Evolutionary conservation across 2,888 invertebrate species (phyloP), one percentile per base, ranked within the genome.

Genomic region (Microdon myrmicae): DNA sequence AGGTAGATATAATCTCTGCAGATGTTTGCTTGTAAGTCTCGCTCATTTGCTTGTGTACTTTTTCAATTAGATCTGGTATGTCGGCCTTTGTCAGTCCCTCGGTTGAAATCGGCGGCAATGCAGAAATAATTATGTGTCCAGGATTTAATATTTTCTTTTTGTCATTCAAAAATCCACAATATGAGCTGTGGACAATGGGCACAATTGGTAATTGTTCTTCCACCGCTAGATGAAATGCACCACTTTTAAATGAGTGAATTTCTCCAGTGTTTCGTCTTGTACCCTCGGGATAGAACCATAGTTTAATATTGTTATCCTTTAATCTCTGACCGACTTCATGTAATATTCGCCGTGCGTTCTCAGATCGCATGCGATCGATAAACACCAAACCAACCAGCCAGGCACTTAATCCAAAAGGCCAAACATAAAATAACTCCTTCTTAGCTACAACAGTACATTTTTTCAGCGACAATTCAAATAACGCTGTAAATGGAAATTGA

Each of bases 281-380:
- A 8, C 97, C 97, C 81, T 98, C 97, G 4, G 96, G 96, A 78
- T 92, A 97, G 69, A 97, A 87, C 92, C 93, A 95, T 19, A 97
- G 79, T 78, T 92, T 92, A 14, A 89, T 88, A 87, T 90, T 89
- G 67, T 90, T 84, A 61, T 83, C 76, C 74, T 87, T 87, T 17
- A 91, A 86, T 70, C 83, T 81, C 37, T 86, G 82, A 41, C 88
- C 87, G 3, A 91, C 90, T 69, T 85, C 82, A 73, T 88, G 89
- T 78, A 95, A 85, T 1, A 90, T 86, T 35, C 82, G 81, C 12
- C 89, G 83, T 0, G 94, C 92, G 78, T 86, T 86, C 61, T 90
- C 89, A 1, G 89, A 87, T 75, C 90, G 90, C 71, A 90, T 84
- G 44, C 95, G 85, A 77, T 95, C 92, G 68, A 96, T 92, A 76